Evolutionary conservation across 1,140 invertebrate genomes (phyloP), one percentile per base, ranked within the genome.

Genomic region (Musca vetustissima): DNA sequence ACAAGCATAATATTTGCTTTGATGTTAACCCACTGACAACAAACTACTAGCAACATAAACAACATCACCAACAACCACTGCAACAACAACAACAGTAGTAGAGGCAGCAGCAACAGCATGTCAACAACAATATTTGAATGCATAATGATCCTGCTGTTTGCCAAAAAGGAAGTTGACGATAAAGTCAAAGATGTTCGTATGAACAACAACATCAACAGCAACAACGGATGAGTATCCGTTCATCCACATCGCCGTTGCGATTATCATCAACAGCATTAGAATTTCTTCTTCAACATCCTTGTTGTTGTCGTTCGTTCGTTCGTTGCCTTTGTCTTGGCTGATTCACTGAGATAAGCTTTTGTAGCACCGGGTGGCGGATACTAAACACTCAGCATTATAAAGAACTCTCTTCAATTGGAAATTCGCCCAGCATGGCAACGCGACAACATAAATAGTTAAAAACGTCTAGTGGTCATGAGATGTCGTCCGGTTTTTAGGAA

Each of bases 391-490:
- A 15, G 19, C 24, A 28, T 28, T 25, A 11, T 57, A 57, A 57
- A 57, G 24, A 57, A 57, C 19, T 57, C 25, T 57, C 15, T 15
- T 28, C 14, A 55, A 55, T 21, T 55, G 21, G 1, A 57, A 28
- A 57, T 57, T 25, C 22, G 15, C 22, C 28, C 25, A 57, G 25
- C 53, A 28, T 57, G 53, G 15, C 53, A 57, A 24, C 53, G 11
- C 36, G 24, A 57, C 53, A 25, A 57, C 53, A 57, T 57, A 57
- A 57, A 57, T 57, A 28, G 53, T 28, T 57, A 57, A 57, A 57
- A 32, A 28, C 24, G 53, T 57, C 53, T 57, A 14, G 53, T 57
- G 53, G 53, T 57, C 53, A 57, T 57, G 53, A 24, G 22, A 28
- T 28, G 53, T 57, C 53, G 25, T 57, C 22, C 53, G 25, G 53